Conservation (phyloP, 2,113 vertebrate species). For the Strigops habroptila region DNA sequence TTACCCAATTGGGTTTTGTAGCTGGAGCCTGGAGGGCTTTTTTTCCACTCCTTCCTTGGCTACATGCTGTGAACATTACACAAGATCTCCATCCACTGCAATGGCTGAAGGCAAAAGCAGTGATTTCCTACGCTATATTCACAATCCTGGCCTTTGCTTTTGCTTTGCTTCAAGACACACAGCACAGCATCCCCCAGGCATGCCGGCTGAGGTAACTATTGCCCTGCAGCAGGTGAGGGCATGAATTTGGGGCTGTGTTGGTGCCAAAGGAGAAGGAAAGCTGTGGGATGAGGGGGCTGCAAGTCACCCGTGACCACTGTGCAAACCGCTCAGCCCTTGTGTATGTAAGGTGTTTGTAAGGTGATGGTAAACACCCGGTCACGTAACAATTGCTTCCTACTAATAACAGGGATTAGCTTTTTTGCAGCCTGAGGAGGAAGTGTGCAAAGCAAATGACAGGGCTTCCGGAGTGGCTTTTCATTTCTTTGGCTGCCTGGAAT, state of each 20-base stretch:
- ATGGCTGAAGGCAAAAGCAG: neutral
- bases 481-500: neutral
- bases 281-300: neutral
- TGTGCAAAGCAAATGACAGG: neutral
- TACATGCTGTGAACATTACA: accelerated
- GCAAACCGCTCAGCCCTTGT: accelerated
- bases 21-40: neutral
- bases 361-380: neutral
- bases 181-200: neutral
- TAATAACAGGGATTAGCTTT: neutral
- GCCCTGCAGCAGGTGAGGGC: neutral
- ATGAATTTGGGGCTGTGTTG: accelerated
- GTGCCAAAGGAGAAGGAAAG: neutral
- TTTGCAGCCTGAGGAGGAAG: neutral
- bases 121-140: accelerated
- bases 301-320: accelerated
- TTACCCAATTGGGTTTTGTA: neutral
- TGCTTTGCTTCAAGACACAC: neutral
- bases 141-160: neutral
- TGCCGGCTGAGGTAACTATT: accelerated
- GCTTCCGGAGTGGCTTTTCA: neutral
- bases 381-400: neutral
- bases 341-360: neutral
- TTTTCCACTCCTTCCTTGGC: neutral
- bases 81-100: neutral